Conservation (phyloP, 2,113 vertebrate species). For the Toxotes chatareus region DNA sequence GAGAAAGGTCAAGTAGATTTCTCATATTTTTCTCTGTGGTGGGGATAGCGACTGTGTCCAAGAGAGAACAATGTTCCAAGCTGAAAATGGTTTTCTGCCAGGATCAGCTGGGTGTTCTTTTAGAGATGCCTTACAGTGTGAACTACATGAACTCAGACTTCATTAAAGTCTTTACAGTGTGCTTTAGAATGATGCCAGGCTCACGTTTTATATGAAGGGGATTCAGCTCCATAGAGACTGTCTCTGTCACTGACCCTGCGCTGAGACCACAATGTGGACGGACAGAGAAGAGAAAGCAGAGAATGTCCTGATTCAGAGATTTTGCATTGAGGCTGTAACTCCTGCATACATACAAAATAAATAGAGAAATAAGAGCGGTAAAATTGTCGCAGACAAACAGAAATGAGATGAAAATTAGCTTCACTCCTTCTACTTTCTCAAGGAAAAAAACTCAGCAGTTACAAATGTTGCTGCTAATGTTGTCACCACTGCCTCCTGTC, state of each 20-base stretch:
- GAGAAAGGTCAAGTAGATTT: not conserved
- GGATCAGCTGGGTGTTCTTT: not conserved
- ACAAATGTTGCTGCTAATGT: conserved; percentile 41
- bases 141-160: not conserved
- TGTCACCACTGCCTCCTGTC: conserved; percentile 49
- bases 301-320: not conserved
- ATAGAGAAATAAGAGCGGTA: not conserved
- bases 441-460: conserved; percentile 6
- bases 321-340: not conserved
- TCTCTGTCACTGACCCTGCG: not conserved
- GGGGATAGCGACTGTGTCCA: not conserved
- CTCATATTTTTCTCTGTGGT: not conserved
- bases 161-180: not conserved
- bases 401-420: not conserved
- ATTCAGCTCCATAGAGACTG: not conserved
- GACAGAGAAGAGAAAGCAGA: not conserved
- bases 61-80: not conserved
- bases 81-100: too few species aligned
- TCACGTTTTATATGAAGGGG: not conserved
- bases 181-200: not conserved
- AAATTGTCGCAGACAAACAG: not conserved
- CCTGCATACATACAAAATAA: not conserved
- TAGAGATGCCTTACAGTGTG: not conserved
- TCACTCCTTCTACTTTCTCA: conserved; percentile 9
- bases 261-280: not conserved